These are phyloP conservation scores for Meda fulgida DNA, from an alignment of 2,797 vertebrate genomes.

Conservation along the genomic window DNA sequence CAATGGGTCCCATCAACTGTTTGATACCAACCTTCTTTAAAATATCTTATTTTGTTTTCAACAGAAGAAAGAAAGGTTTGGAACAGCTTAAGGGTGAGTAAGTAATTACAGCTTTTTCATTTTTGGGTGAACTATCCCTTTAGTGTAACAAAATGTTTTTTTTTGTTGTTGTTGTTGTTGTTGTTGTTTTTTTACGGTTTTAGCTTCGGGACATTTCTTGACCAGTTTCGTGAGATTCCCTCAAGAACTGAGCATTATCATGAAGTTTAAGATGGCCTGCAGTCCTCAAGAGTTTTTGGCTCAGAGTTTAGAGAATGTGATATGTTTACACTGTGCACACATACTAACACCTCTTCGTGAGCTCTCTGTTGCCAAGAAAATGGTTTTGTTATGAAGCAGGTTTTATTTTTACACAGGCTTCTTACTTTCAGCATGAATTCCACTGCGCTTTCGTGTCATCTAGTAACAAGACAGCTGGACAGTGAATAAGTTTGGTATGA, in stretches of 20 bases:
- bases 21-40: too few relatives aligned
- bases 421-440: constrained; percentile 14
- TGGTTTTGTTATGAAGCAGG: constrained; percentile 28
- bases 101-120: too few relatives aligned
- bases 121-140: neutral
- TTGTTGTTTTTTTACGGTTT: too few relatives aligned
- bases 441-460: constrained; percentile 16
- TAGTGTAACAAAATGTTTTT: too few relatives aligned
- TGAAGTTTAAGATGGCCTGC: neutral
- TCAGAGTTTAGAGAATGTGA: constrained; percentile 18
- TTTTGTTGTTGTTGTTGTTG: too few relatives aligned
- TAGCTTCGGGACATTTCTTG: neutral
- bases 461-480: constrained; percentile 34
- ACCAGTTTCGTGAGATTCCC: neutral
- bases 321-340: constrained; percentile 19
- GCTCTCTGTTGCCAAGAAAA: neutral
- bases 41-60: too few relatives aligned
- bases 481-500: constrained; percentile 38
- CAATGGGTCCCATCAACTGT: too few relatives aligned
- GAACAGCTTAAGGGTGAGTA: too few relatives aligned
- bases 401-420: constrained; percentile 13
- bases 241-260: neutral
- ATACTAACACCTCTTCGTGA: constrained; percentile 10
- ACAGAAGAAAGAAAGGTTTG: too few relatives aligned
- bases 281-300: constrained; percentile 24